Base-by-base conservation (phyloP, 2,797 vertebrate genomes). In the Falco naumanni region DNA sequence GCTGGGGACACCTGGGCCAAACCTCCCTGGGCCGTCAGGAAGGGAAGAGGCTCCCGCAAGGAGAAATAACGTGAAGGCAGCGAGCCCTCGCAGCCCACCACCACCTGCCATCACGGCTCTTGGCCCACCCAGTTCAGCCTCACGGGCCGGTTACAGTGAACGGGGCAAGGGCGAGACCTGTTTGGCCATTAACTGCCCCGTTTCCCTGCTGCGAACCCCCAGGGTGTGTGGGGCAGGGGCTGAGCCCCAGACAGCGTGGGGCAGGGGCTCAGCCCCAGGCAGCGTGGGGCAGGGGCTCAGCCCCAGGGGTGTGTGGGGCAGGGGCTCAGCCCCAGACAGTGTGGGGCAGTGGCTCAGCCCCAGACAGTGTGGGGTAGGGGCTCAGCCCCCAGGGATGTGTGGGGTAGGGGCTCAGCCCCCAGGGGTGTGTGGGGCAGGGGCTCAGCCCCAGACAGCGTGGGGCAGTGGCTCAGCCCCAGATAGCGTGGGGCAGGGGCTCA, bases 101-200 rank as follows among this genome's bases (percentile, higher is more conserved):
- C 25, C 11, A 1, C 48, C 29, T 6, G 54, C 45, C 53, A 43
- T 43, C 43, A 3, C 2, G 2, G 78, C 22, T 47, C 50, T 10
- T 2, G 0, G 8, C 43, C 66, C 76, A 2, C 28, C 28, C 13
- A 31, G 47, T 1, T 28, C 6, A 31, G 6, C 76, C n/a, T 25
- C 45, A 2, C 0, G 43, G 2, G 48, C 47, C 18, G 3, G 45
- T n/a, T 17, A 20, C 25, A 2, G 1, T 2, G 10, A 25, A 48
- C 9, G 3, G 33, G 47, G 17, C 2, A 1, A 26, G 82, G 33
- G 9, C 2, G 1, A 19, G 34, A 17, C 4, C 39, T 1, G 64
- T 22, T 50, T 24, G 8, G 11, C 16, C 37, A 11, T 4, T 1
- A 26, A 11, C 4, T 31, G 41, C 53, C 31, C n/a, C 0, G 0